Conservation (phyloP, 2,113 vertebrate genomes). For the Pholis gunnellus region DNA sequence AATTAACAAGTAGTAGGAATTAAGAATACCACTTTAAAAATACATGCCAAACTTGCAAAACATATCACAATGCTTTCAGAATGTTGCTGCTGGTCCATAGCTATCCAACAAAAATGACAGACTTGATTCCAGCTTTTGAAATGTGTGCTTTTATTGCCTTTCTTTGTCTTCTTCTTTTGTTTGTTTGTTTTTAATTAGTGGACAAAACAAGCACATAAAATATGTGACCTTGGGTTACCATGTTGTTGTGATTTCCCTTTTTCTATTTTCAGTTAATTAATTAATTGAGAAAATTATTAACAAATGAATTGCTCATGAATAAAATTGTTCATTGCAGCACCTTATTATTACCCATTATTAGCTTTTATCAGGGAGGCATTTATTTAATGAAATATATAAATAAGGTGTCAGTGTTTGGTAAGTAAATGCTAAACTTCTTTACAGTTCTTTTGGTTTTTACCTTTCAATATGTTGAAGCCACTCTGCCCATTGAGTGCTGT, state of each 20-base stretch:
- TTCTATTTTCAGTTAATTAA: not conserved
- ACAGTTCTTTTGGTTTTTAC: not conserved
- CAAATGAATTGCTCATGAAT: not conserved
- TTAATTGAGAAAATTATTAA: not conserved
- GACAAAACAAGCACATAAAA: not conserved
- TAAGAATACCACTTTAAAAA: not conserved
- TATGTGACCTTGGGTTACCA: not conserved
- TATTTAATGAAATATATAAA: not conserved
- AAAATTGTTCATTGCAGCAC: not conserved
- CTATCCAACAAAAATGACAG: too few relatives aligned
- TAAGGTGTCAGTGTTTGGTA: not conserved
- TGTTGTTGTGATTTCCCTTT: not conserved
- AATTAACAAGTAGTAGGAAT: slow-evolving; percentile 18
- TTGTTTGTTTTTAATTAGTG: not conserved
- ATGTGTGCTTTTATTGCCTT: not conserved
- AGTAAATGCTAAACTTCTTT: not conserved
- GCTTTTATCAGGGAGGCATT: not conserved
- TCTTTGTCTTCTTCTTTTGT: not conserved
- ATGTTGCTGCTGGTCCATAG: not conserved
- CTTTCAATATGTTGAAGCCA: not conserved
- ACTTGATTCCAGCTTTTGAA: not conserved
- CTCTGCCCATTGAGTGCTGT: not conserved
- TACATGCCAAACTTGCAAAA: not conserved
- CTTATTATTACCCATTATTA: not conserved
- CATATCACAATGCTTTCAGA: not conserved